Percentiles rank a stretch among this genome's conserved stretches.
These are phyloP conservation scores for Myopa testacea DNA, from an alignment of 2,888 invertebrate genomes.

Conservation along the genomic window DNA sequence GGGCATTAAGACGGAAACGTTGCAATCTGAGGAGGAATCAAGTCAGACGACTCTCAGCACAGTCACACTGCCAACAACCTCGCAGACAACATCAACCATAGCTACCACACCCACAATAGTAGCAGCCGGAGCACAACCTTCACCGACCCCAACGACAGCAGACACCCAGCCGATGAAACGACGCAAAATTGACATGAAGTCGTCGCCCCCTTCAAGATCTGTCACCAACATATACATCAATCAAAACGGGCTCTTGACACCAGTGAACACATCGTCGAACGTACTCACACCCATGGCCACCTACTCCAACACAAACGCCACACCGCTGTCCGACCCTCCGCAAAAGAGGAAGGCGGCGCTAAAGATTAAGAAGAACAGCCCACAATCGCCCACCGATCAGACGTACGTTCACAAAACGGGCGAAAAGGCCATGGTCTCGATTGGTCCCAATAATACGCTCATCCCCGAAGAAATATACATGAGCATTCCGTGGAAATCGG, in stretches of 20 bases:
- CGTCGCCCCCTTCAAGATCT: constrained; percentile 23
- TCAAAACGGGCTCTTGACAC: constrained; percentile 21
- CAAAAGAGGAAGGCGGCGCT: constrained; percentile 25
- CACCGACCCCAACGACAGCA: not conserved
- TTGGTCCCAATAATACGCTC: constrained; percentile 68
- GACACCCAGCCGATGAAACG: constrained; percentile 48
- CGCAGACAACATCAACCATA: not conserved
- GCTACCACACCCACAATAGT: not conserved
- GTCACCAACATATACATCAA: constrained; percentile 21
- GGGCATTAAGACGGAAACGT: not conserved
- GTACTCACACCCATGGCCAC: not conserved
- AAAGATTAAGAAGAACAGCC: constrained; percentile 26
- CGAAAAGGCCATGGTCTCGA: constrained; percentile 57
- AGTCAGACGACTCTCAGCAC: not conserved
- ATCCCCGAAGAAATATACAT: constrained; percentile 68
- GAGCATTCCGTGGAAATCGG: constrained; percentile 71
- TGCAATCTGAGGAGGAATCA: not conserved
- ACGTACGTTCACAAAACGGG: not conserved
- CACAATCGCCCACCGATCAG: not conserved
- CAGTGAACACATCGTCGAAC: not conserved
- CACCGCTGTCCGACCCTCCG: constrained; percentile 27
- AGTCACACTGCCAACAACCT: not conserved
- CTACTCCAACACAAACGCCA: constrained; percentile 18
- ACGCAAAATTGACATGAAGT: constrained; percentile 47
- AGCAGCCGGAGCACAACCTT: not conserved